Base-by-base conservation (phyloP, 2,888 invertebrate genomes). In the Auanema sp. region DNA sequence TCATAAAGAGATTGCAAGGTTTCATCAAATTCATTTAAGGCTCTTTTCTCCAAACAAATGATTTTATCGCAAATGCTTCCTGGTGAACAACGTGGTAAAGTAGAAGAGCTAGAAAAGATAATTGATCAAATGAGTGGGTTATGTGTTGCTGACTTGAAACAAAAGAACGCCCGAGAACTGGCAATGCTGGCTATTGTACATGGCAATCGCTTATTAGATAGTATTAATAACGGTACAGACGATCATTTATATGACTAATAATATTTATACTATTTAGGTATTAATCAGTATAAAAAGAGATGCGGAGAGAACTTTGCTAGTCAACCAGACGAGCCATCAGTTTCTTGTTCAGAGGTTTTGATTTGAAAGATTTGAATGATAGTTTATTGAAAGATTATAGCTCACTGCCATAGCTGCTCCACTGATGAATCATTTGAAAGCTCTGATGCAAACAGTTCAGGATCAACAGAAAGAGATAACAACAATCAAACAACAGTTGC, bases 41-140 rank as follows among this genome's bases (percentile, higher is more conserved):
- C 82, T 4, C 64, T 82, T 14, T 68, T 71, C 21, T 76, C 79
- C 12, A 82, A 82, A 58, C 79, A 83, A 55, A 71, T 64, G 12
- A 81, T 82, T 50, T 62, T 82, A 42, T 75, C 80, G 1, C 66
- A 76, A 54, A 71, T 72, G 41, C 63, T 81, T 16, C 66, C 69
- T 1, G 72, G 70, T 23, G 76, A 76, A 42, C 64, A 69, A 66
- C 70, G 72, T 56, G 72, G 72, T n/a, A 70, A 73, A 23, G 56
- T 65, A 1, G 75, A 74, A 33, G 79, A 81, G 49, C 64, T 81
- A 23, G 78, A 76, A 24, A 83, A 68, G 69, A 54, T 90, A 90
- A 93, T 86, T 93, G 96, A 66, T 92, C 94, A 75, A 93, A 95
- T 80, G 92, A 92, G 87, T 87, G 92, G 93, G 68, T 89, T 91